phyloP scores from a whole-genome alignment of 2,797 vertebrate species.

The Yasuhikotakia modesta region DNA sequence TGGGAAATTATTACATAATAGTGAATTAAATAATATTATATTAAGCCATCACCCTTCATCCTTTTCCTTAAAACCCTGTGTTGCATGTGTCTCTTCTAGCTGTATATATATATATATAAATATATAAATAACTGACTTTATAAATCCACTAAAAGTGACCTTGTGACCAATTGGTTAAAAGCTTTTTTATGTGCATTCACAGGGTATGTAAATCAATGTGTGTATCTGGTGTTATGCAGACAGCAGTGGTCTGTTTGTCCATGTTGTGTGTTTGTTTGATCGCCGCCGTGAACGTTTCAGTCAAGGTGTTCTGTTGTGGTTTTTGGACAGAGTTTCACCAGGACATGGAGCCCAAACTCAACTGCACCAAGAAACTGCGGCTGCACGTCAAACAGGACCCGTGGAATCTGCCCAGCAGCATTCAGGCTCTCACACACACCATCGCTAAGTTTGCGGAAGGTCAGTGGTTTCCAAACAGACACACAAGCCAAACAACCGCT shows the following conservation, averaged over 20 bases:
- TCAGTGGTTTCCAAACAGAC: conserved; percentile 70
- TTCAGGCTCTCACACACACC: conserved; percentile 88
- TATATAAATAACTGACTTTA: not conserved
- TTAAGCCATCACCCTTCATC: conserved; percentile 22
- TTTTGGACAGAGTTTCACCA: conserved; percentile 89
- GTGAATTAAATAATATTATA: conserved; percentile 57
- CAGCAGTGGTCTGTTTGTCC: not conserved
- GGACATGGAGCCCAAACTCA: conserved; percentile 91
- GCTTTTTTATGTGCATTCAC: not conserved
- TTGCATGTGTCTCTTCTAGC: no score
- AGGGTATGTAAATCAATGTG: not conserved
- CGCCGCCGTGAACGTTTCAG: conserved; percentile 20
- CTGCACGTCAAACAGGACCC: conserved; percentile 96
- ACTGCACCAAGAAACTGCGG: conserved; percentile 88
- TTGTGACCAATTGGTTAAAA: not conserved
- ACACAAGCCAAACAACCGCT: conserved; percentile 28
- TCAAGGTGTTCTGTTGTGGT: conserved; percentile 41
- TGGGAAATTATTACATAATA: conserved; percentile 14
- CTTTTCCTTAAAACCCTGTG: conserved; percentile 22
- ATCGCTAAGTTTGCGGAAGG: conserved; percentile 93
- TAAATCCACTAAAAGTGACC: not conserved
- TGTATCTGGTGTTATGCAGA: conserved; percentile 14
- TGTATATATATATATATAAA: no score
- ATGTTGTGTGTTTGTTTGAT: conserved; percentile 8
- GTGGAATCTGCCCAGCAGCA: conserved; percentile 96